Conservation (phyloP, 2,113 vertebrate species). For the Sorex araneus region DNA sequence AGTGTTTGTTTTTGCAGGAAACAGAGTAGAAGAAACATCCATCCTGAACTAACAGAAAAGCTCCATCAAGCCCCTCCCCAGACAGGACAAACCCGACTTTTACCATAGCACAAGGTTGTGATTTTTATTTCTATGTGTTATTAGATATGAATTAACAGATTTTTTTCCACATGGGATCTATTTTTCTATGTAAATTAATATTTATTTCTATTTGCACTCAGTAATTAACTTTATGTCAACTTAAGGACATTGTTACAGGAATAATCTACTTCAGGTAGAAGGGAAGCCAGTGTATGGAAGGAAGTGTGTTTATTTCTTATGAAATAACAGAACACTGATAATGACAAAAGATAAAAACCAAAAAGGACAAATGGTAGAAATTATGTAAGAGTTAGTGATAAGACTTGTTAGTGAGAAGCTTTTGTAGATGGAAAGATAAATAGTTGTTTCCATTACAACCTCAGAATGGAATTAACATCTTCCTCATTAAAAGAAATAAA, state of each 20-base stretch:
- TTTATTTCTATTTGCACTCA: too few species aligned
- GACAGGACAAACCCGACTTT: too few species aligned
- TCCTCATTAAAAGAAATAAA: conserved; percentile 56
- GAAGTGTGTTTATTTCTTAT: neutral
- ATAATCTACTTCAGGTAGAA: neutral
- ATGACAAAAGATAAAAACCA: neutral
- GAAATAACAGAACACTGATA: neutral
- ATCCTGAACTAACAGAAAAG: neutral
- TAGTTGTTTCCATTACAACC: conserved; percentile 9
- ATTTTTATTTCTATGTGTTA: neutral
- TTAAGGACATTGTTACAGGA: neutral
- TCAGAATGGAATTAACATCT: conserved; percentile 6
- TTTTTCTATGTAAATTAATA: neutral
- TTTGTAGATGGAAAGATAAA: neutral
- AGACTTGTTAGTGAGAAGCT: neutral
- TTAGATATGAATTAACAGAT: neutral
- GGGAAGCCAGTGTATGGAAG: too few species aligned
- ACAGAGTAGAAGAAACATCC: neutral
- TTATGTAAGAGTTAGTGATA: conserved; percentile 4
- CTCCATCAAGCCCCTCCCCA: neutral
- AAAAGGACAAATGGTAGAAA: neutral
- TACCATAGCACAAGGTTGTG: neutral
- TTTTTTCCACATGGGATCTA: neutral
- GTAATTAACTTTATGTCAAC: neutral
- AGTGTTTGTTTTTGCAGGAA: neutral